phyloP scores from a whole-genome alignment of 1,140 invertebrate genomes.

The Camponotus pennsylvanicus region DNA sequence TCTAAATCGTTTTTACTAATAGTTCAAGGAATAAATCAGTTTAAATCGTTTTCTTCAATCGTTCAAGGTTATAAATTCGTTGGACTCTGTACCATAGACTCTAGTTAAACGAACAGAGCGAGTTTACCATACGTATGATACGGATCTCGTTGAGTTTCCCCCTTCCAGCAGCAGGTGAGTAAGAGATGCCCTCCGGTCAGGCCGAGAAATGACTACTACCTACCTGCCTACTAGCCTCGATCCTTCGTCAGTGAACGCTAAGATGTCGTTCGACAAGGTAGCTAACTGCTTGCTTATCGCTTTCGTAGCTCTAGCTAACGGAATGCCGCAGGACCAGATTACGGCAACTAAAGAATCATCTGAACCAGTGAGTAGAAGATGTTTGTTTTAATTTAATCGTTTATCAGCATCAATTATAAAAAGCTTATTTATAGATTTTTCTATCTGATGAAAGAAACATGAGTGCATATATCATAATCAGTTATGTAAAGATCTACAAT shows the following conservation, averaged over 20 bases:
- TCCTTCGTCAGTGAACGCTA: conserved; percentile 75
- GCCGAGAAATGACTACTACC: conserved; percentile 60
- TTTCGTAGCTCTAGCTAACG: conserved; percentile 55
- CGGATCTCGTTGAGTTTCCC: conserved; percentile 51
- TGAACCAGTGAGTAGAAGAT: conserved; percentile 66
- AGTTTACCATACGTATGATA: neutral
- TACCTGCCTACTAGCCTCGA: conserved; percentile 15
- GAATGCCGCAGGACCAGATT: conserved; percentile 55
- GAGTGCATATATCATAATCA: no score
- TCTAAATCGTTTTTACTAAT: neutral
- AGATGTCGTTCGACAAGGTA: conserved; percentile 79
- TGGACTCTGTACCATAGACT: neutral
- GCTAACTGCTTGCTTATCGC: conserved; percentile 65
- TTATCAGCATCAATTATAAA: neutral
- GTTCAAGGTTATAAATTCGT: neutral
- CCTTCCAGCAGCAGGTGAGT: conserved; percentile 63
- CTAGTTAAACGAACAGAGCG: neutral
- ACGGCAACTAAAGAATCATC: conserved; percentile 36
- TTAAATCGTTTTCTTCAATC: neutral
- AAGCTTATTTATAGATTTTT: neutral
- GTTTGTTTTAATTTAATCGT: neutral
- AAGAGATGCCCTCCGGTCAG: conserved; percentile 58
- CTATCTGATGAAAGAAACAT: neutral
- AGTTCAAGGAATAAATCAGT: neutral
- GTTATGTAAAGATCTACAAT: no score